Evolutionary conservation across 2,113 vertebrate species (phyloP), one percentile per base, ranked within the genome.

Genomic region (Lophotis ruficrista): DNA sequence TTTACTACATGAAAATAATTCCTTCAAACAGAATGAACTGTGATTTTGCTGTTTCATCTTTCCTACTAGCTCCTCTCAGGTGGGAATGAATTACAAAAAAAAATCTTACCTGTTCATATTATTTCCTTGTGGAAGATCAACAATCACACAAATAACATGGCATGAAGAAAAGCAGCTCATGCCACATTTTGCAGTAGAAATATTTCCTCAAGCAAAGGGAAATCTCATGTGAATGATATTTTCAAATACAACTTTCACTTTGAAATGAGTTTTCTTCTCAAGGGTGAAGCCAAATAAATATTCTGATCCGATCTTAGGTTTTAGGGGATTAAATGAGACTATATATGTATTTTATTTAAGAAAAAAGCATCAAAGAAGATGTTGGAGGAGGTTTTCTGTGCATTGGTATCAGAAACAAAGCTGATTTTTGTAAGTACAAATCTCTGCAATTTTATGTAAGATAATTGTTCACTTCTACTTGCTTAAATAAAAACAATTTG

Each of bases 371-470:
- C 28, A 93, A 90, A 92, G 79, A 89, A 41, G n/a, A 65, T 38
- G 6, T 68, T 0, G 0, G 4, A 8, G 12, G 3, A 78, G 31
- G 19, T 47, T 68, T 94, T 50, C 65, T 72, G 10, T 72, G 37
- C 10, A 41, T 8, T 90, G 20, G 31, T 93, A 60, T 85, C 41
- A 89, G 47, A 71, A 91, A 75, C 6, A 72, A 91, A 89, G 35
- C n/a, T 69, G 69, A 77, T 85, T 90, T 94, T 89, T 91, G 27
- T 64, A 96, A 85, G 58, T 72, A 69, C 50, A 85, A 65, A 76
- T 69, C 51, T 89, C 73, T 72, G 53, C n/a, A 95, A 69, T 96
- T 93, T 95, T 90, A 91, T 96, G 53, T 37, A 95, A 84, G 91
- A 85, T 60, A 96, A 11, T 23, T 89, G 11, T 81, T 90, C 9